phyloP scores from a whole-genome alignment of 2,888 invertebrate species.

The Drosophila affinis region DNA sequence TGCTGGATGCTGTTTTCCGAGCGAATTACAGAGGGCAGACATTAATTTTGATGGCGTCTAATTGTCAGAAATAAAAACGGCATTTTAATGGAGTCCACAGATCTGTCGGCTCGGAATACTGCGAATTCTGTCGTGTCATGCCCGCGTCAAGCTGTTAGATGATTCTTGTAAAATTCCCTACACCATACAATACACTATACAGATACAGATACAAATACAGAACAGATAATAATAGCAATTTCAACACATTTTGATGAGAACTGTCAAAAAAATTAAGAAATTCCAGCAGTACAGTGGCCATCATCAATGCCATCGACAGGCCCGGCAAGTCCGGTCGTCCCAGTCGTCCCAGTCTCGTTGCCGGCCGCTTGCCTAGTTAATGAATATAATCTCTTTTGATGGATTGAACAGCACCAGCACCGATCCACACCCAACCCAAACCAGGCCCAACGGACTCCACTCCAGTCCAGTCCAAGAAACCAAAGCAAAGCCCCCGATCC shows the following conservation, averaged over 20 bases:
- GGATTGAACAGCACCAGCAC: slow-evolving; percentile 68
- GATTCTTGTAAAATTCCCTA: slow-evolving; percentile 64
- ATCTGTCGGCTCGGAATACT: slow-evolving; percentile 35
- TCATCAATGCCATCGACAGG: slow-evolving; percentile 38
- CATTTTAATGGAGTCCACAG: slow-evolving; percentile 69
- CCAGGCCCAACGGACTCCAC: slow-evolving; percentile 7
- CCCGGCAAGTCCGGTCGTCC: slow-evolving; percentile 1
- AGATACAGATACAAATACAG: slow-evolving; percentile 24
- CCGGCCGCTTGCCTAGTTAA: slow-evolving; percentile 63
- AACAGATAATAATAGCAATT: slow-evolving; percentile 67
- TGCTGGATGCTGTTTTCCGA: slow-evolving; percentile 39
- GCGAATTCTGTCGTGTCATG: slow-evolving; percentile 66
- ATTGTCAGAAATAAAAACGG: slow-evolving; percentile 60
- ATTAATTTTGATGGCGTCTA: slow-evolving; percentile 61
- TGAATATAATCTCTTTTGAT: slow-evolving; percentile 78
- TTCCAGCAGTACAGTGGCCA: slow-evolving; percentile 65
- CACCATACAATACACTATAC: slow-evolving; percentile 28
- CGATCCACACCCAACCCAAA: slow-evolving; percentile 17
- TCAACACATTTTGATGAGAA: slow-evolving; percentile 78
- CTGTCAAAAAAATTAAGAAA: slow-evolving; percentile 75
- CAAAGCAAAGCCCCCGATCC: slow-evolving; percentile 17
- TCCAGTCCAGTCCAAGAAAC: slow-evolving; percentile 3
- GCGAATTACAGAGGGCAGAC: slow-evolving; percentile 39
- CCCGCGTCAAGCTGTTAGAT: slow-evolving; percentile 49
- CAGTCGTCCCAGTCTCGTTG: slow-evolving; percentile 11